Evolutionary conservation across 1,140 invertebrate species (phyloP), one percentile per base, ranked within the genome.

Genomic region (Chionoecetes opilio): DNA sequence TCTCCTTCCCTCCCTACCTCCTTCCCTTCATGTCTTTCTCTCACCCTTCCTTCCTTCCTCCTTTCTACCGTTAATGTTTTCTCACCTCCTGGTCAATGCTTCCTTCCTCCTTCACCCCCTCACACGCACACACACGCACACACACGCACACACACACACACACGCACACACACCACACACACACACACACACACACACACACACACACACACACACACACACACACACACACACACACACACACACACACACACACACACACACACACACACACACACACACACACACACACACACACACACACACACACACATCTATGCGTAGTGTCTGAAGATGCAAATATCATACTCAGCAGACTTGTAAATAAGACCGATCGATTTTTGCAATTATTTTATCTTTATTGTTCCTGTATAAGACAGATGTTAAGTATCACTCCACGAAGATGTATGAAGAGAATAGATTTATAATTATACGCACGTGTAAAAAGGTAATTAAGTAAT

Each of bases 1-100:
- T 92, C 38, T 92, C 82, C 84, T 82, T 92, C 82, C 84, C 75
- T 92, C 35, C 75, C 91, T 92, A n/a, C 84, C 91, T 84, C 34
- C 17, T 90, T 29, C 46, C 14, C 46, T 75, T 87, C n/a, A 31
- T 2, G 11, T 11, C 5, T 86, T 34, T 87, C 37, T 34, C 2
- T 87, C 85, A 21, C 34, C n/a, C 85, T 87, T n/a, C 63, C 29
- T 34, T 38, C 85, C 31, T 34, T 31, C 35, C 85, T 32, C n/a
- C 63, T 26, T n/a, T 75, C 63, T 26, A n/a, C 63, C 63, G 63
- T 75, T n/a, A n/a, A 26, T 75, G 21, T n/a, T 6, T 32, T 31
- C 85, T 38, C 85, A 6, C 37, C 32, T 29, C 32, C 85, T 87
- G 32, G 34, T 29, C 17, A 17, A 9, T 29, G 34, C 34, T 38